A percentile compares a stretch with the other conserved stretches of the same genome.
phyloP scores from a whole-genome alignment of 1,140 invertebrate genomes.

The Philopotamus ludificatus region DNA sequence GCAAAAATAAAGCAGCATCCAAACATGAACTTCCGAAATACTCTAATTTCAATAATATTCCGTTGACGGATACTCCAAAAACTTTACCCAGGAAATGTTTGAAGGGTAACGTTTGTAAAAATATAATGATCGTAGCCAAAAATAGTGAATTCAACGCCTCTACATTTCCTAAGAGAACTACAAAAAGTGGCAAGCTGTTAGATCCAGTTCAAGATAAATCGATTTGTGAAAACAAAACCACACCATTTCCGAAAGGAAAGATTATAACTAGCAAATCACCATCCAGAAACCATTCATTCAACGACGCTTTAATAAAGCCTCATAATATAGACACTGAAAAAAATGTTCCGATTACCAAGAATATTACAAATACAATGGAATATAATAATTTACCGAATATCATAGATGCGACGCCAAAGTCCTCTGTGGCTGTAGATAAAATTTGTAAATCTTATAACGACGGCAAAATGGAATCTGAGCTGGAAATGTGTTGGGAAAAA shows the following conservation, averaged over 20 bases:
- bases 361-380: too few species aligned
- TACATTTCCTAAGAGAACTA: slow-evolving; percentile 40
- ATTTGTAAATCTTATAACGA: background rate
- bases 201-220: slow-evolving; percentile 2
- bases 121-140: background rate
- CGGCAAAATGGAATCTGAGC: background rate
- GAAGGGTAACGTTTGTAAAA: slow-evolving; percentile 5
- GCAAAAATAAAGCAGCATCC: background rate
- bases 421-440: background rate
- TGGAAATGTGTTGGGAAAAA: background rate
- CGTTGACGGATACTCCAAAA: slow-evolving; percentile 33
- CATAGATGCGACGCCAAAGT: slow-evolving; percentile 37
- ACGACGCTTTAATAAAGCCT: slow-evolving; percentile 15
- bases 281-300: slow-evolving; percentile 38
- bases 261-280: slow-evolving; percentile 37
- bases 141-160: slow-evolving; percentile 17
- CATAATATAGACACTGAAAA: slow-evolving; percentile 4
- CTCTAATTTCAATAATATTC: slow-evolving; percentile 10
- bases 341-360: background rate
- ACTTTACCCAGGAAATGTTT: slow-evolving; percentile 31
- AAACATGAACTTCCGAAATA: too few species aligned
- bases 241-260: slow-evolving; percentile 28
- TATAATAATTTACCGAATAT: too few species aligned
- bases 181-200: slow-evolving; percentile 38
- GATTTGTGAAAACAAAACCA: slow-evolving; percentile 12